Evolutionary conservation across 2,888 invertebrate genomes (phyloP).

Genomic region (Ornithoptera alexandrae): DNA sequence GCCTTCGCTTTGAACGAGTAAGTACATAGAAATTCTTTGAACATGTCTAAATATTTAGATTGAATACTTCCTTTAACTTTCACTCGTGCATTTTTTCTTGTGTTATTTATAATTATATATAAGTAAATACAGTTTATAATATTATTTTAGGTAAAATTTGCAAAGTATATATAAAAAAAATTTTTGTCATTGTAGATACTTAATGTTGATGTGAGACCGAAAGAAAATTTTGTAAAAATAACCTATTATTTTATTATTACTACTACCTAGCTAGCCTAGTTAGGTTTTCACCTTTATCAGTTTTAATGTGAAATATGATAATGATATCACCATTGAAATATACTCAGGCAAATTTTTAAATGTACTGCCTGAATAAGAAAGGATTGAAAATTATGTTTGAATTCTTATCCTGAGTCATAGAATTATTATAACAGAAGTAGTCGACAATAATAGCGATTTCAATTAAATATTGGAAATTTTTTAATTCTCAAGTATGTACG

Average conservation of each 20-base stretch:
- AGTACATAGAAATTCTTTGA: slow-evolving; percentile 18
- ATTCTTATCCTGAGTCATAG: background rate
- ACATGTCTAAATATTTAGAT: slow-evolving; percentile 4
- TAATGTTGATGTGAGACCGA: no score
- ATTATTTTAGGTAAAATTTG: background rate
- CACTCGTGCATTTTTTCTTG: background rate
- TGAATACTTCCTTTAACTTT: slow-evolving; percentile 8
- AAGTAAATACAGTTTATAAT: background rate
- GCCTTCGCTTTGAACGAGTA: slow-evolving; percentile 16
- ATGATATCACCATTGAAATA: no score
- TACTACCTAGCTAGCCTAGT: no score
- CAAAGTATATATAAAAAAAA: background rate
- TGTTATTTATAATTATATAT: background rate
- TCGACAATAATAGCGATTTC: background rate
- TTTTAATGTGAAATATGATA: no score
- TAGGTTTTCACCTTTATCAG: no score
- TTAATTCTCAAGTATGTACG: slow-evolving; percentile 2
- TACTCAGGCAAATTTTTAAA: no score
- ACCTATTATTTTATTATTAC: no score
- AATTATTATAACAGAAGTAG: background rate
- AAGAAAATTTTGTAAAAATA: no score
- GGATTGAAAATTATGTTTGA: background rate
- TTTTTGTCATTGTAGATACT: no score
- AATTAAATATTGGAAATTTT: background rate
- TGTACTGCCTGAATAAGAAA: no score